phyloP scores from a whole-genome alignment of 2,888 invertebrate genomes.

The Tachystola acroxantha region DNA sequence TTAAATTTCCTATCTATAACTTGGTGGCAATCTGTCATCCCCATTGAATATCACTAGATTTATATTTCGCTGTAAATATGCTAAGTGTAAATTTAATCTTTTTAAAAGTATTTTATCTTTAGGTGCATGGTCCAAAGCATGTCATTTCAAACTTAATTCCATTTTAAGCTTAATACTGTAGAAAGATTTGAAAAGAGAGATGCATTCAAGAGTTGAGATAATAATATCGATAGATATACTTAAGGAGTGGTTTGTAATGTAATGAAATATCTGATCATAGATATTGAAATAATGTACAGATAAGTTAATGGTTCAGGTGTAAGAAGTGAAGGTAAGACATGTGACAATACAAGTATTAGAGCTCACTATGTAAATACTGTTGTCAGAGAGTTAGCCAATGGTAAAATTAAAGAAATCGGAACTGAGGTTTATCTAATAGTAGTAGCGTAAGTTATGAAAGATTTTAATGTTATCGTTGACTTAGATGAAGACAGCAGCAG shows the following conservation, averaged over 20 bases:
- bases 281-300: constrained; percentile 25
- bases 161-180: no score
- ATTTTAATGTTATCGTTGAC: neutral
- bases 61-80: constrained; percentile 44
- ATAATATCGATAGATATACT: no score
- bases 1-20: neutral
- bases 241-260: no score
- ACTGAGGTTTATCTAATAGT: constrained; percentile 31
- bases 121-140: constrained; percentile 39
- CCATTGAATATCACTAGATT: constrained; percentile 13
- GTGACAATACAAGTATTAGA: constrained; percentile 63
- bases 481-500: neutral
- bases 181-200: no score
- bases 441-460: constrained; percentile 3
- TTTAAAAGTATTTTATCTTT: constrained; percentile 31
- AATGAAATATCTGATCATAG: no score
- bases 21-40: constrained; percentile 14
- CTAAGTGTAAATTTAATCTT: constrained; percentile 25
- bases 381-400: constrained; percentile 35
- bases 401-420: constrained; percentile 32
- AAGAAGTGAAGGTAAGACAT: constrained; percentile 44
- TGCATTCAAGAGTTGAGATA: no score
- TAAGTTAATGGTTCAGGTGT: constrained; percentile 27
- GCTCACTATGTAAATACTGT: constrained; percentile 62
- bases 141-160: constrained; percentile 22